Percentiles rank a stretch among this genome's conserved stretches.
Conservation (phyloP, 2,888 invertebrate genomes). For the Chrysodeixis includens region DNA sequence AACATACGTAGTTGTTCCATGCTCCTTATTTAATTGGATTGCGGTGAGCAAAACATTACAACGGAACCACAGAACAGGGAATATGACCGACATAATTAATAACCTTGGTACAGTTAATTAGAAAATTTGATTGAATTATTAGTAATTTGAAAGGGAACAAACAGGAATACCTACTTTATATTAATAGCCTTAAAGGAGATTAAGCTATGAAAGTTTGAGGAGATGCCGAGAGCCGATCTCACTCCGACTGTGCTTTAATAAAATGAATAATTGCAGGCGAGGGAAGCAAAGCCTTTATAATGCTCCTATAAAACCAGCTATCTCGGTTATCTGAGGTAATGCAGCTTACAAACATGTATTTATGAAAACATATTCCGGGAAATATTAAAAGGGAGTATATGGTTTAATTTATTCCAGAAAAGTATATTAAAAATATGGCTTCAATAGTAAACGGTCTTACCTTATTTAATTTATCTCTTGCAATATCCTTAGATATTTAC, state of each 20-base stretch:
- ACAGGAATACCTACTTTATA: slow-evolving; percentile 63
- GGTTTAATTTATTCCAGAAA: no score
- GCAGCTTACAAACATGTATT: slow-evolving; percentile 47
- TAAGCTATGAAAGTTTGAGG: slow-evolving; percentile 70
- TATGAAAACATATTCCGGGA: no score
- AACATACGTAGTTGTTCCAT: background rate
- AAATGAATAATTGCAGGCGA: slow-evolving; percentile 70
- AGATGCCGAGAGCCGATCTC: slow-evolving; percentile 59
- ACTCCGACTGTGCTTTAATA: slow-evolving; percentile 63
- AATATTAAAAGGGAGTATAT: no score
- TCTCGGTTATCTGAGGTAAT: background rate
- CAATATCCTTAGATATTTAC: no score
- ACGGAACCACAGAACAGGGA: slow-evolving; percentile 32
- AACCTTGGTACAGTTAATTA: slow-evolving; percentile 47
- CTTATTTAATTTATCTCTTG: no score
- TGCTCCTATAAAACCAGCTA: slow-evolving; percentile 13
- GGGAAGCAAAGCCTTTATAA: slow-evolving; percentile 57
- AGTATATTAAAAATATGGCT: no score
- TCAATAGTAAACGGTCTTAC: no score
- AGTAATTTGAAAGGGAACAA: slow-evolving; percentile 63
- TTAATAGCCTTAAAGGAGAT: slow-evolving; percentile 72
- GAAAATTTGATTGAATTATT: slow-evolving; percentile 45
- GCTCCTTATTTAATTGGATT: slow-evolving; percentile 16
- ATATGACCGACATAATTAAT: slow-evolving; percentile 35
- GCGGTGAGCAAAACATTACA: slow-evolving; percentile 5